phyloP scores from a whole-genome alignment of 2,113 vertebrate genomes.

The Corydoras maculifer region DNA sequence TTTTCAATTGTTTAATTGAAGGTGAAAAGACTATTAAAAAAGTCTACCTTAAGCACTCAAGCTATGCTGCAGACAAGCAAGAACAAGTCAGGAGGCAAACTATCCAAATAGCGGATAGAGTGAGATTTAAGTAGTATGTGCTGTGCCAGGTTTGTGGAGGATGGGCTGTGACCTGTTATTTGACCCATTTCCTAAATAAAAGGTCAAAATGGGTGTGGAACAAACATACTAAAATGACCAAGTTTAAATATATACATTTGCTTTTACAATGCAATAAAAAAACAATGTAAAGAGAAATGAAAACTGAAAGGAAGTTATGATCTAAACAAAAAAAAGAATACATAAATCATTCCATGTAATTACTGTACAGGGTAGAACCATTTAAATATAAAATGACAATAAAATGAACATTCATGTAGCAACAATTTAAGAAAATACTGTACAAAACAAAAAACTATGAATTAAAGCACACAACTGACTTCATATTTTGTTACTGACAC shows the following conservation, averaged over 20 bases:
- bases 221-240: not conserved
- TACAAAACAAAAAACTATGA: no score
- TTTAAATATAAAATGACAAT: no score
- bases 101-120: not conserved
- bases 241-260: not conserved
- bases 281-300: no score
- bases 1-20: not conserved
- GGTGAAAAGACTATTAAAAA: not conserved
- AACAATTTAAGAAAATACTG: no score
- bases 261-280: not conserved
- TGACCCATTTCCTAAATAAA: not conserved
- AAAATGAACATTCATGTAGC: no score
- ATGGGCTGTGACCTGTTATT: conserved; percentile 6
- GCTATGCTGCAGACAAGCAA: conserved; percentile 40
- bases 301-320: no score
- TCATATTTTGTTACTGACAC: no score
- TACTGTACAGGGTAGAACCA: no score
- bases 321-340: no score
- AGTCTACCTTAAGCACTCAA: conserved; percentile 17
- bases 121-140: conserved; percentile 22
- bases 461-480: no score
- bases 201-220: conserved; percentile 8
- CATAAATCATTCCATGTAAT: no score
- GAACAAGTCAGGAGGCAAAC: conserved; percentile 24
- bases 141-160: conserved; percentile 11